These are phyloP conservation scores for Drosophila insularis DNA, from an alignment of 1,140 invertebrate genomes.

Conservation along the genomic window DNA sequence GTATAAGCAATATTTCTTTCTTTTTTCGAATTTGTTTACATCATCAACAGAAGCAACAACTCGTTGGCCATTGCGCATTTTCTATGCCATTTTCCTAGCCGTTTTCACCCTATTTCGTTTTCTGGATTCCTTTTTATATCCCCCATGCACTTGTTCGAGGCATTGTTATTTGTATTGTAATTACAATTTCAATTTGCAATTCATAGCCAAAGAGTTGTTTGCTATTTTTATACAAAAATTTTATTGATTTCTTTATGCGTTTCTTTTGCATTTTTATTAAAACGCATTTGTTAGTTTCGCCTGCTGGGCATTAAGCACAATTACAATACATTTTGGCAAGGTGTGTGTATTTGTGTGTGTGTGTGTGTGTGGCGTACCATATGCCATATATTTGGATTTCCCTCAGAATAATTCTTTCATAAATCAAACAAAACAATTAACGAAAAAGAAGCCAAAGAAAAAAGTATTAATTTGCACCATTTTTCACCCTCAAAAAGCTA, in stretches of 20 bases:
- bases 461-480: background rate
- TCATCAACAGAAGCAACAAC: constrained; percentile 27
- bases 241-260: constrained; percentile 69
- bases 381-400: background rate
- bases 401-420: background rate
- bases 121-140: constrained; percentile 39
- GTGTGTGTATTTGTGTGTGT: background rate
- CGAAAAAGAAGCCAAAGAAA: background rate
- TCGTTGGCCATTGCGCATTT: constrained; percentile 41
- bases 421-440: background rate
- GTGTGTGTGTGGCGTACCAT: background rate
- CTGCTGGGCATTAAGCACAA: constrained; percentile 1
- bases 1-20: constrained; percentile 38
- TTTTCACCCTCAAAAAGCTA: too few species aligned
- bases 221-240: constrained; percentile 65
- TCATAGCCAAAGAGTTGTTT: constrained; percentile 61
- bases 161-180: constrained; percentile 32
- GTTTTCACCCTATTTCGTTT: constrained; percentile 16
- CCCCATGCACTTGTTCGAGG: constrained; percentile 45
- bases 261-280: constrained; percentile 61
- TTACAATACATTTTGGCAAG: constrained; percentile 1
- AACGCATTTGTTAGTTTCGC: constrained; percentile 31
- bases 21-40: constrained; percentile 48
- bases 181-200: constrained; percentile 70
- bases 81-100: constrained; percentile 9